These are phyloP conservation scores for Pteronura brasiliensis DNA, from an alignment of 2,113 vertebrate genomes.

Conservation along the genomic window DNA sequence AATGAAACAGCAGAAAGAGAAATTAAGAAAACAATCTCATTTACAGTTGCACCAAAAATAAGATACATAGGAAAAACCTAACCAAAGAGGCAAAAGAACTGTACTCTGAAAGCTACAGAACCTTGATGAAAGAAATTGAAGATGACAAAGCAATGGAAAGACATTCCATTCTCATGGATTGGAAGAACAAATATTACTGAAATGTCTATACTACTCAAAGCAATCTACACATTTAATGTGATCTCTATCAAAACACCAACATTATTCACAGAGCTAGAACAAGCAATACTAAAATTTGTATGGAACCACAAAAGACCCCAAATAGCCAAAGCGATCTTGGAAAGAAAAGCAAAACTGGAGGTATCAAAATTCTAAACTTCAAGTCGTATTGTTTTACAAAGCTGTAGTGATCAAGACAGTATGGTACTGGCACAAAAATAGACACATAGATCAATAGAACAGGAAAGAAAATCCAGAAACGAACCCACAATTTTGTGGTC, in stretches of 20 bases:
- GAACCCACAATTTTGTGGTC: background rate
- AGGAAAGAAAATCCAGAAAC: background rate
- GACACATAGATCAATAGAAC: background rate
- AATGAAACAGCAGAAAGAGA: background rate
- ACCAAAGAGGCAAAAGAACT: background rate
- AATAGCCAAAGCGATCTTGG: background rate
- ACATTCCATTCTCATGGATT: background rate
- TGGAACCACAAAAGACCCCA: background rate
- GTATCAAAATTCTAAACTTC: background rate
- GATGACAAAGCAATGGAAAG: background rate
- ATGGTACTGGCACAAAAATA: background rate
- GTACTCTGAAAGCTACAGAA: background rate
- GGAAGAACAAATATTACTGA: background rate
- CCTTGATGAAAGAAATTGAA: background rate
- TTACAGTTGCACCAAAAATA: background rate
- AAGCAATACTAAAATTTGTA: background rate
- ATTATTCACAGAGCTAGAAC: background rate
- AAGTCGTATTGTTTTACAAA: background rate
- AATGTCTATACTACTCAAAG: background rate
- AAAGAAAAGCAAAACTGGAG: background rate
- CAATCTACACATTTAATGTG: background rate
- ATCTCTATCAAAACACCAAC: background rate
- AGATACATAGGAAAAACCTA: background rate
- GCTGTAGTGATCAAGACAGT: background rate
- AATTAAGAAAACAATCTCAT: background rate